phyloP scores from a whole-genome alignment of 2,888 invertebrate species.

The Ametastegia equiseti region DNA sequence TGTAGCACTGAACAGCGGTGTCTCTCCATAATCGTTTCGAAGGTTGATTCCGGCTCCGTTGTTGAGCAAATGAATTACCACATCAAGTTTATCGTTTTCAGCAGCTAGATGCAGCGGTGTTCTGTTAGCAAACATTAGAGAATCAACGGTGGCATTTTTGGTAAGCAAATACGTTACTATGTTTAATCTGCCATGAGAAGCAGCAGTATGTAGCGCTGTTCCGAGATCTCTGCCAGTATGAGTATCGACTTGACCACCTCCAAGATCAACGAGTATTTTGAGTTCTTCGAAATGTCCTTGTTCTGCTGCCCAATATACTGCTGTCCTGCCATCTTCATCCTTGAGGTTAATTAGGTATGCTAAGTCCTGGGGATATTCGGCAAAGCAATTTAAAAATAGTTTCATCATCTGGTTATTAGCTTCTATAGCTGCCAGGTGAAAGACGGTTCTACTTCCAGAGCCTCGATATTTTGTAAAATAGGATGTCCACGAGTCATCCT shows the following conservation, averaged over 20 bases:
- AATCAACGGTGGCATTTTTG: too few species aligned
- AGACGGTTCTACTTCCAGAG: not conserved
- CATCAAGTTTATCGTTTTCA: too few species aligned
- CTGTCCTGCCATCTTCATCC: not conserved
- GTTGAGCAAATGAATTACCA: too few species aligned
- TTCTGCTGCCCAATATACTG: not conserved
- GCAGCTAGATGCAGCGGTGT: too few species aligned
- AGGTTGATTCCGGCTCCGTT: too few species aligned
- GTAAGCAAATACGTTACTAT: too few species aligned
- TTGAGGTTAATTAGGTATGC: not conserved
- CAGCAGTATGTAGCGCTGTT: slow-evolving; percentile 87
- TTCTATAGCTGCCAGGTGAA: not conserved
- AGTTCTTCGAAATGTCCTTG: not conserved
- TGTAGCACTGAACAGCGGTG: too few species aligned
- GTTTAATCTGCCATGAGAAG: too few species aligned
- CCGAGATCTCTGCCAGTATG: slow-evolving; percentile 81
- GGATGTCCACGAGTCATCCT: not conserved
- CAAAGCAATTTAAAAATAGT: not conserved
- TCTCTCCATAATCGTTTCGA: too few species aligned
- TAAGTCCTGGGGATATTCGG: not conserved
- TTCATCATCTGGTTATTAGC: not conserved
- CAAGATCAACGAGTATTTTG: not conserved
- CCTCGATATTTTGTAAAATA: not conserved
- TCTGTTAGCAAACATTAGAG: too few species aligned
- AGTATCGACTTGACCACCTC: slow-evolving; percentile 68